These are phyloP conservation scores for Thyatira batis DNA, from an alignment of 2,888 invertebrate species.

Conservation along the genomic window DNA sequence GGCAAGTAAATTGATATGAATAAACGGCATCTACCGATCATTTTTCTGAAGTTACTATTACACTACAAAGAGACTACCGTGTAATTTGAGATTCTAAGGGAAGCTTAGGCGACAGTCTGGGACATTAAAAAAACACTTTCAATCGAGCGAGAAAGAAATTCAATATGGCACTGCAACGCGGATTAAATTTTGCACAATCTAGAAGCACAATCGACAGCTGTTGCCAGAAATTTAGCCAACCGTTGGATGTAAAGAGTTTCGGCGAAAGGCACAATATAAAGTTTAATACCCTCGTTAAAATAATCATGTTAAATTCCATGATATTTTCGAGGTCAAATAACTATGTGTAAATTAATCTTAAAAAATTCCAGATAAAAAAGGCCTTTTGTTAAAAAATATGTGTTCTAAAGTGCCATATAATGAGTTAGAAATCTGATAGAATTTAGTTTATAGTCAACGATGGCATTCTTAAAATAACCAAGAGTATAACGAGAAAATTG, in stretches of 20 bases:
- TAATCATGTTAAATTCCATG: conserved; percentile 34
- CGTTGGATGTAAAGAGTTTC: conserved; percentile 61
- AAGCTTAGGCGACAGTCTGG: conserved; percentile 73
- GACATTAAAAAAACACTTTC: conserved; percentile 69
- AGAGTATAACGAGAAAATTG: conserved; percentile 55
- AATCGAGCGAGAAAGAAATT: conserved; percentile 76
- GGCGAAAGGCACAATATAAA: conserved; percentile 44
- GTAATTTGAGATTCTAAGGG: conserved; percentile 73
- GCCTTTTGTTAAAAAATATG: neutral
- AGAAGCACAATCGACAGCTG: conserved; percentile 72
- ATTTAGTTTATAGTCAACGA: conserved; percentile 22
- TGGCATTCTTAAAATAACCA: conserved; percentile 36
- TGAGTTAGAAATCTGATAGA: neutral
- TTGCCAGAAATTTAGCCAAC: conserved; percentile 64
- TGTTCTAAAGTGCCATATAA: neutral
- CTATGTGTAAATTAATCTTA: neutral
- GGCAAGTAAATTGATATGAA: conserved; percentile 60
- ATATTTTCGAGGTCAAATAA: neutral
- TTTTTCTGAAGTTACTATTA: conserved; percentile 60
- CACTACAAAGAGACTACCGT: conserved; percentile 74
- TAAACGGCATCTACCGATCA: conserved; percentile 54
- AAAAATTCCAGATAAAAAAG: neutral
- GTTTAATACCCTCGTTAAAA: conserved; percentile 41
- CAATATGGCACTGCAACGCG: conserved; percentile 71
- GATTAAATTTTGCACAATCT: conserved; percentile 80